phyloP scores from a whole-genome alignment of 37 sponge, comb jelly and placozoan genomes.

The Hormiphora californensis region DNA sequence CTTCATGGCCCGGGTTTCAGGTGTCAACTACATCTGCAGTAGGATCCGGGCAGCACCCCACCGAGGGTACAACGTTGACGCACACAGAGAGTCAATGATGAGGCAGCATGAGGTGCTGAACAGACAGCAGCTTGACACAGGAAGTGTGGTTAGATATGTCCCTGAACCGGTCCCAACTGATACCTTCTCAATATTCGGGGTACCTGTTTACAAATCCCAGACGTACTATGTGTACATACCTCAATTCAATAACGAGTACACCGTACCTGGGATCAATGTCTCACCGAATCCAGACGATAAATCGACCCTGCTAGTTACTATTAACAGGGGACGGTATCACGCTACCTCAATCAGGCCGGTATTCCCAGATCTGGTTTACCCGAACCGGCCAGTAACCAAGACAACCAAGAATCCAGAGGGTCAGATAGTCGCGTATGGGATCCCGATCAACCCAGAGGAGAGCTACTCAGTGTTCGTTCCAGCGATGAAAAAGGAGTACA shows the following conservation, averaged over 20 bases:
- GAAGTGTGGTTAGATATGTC: neutral
- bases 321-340: neutral
- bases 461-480: neutral
- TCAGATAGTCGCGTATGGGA: neutral
- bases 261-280: neutral
- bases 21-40: neutral
- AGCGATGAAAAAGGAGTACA: neutral
- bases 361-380: neutral
- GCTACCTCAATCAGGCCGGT: neutral
- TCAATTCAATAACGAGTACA: neutral
- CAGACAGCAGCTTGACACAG: neutral
- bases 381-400: neutral
- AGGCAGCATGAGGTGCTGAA: neutral
- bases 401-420: neutral
- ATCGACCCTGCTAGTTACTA: neutral
- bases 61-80: neutral
- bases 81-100: neutral
- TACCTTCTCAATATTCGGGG: constrained; percentile 11
- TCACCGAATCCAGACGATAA: neutral
- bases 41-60: neutral
- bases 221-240: constrained; percentile 16
- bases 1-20: neutral
- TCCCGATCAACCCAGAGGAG: neutral
- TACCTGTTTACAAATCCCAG: neutral
- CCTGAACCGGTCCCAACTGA: neutral